Conservation (phyloP, 2,797 vertebrate genomes). For the Diglossa cyanea region DNA sequence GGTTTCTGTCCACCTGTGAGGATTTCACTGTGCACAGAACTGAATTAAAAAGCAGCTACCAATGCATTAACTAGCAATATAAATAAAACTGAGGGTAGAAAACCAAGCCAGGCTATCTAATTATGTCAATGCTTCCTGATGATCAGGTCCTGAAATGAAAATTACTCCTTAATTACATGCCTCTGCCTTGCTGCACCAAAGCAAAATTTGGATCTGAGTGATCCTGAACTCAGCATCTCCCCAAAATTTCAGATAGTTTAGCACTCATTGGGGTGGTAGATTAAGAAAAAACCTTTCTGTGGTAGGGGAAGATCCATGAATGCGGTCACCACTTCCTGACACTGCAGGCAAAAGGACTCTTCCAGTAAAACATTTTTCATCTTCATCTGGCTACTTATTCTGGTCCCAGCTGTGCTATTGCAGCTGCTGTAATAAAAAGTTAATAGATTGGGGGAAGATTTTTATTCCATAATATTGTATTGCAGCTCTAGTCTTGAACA, state of each 20-base stretch:
- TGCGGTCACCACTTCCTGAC: neutral
- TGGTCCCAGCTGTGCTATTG: conserved; percentile 21
- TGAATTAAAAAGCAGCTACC: neutral
- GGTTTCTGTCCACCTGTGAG: neutral
- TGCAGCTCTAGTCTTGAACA: neutral
- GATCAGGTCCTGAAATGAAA: neutral
- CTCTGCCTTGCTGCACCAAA: neutral
- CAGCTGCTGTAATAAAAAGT: conserved; percentile 17
- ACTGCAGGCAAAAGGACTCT: neutral
- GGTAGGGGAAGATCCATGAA: neutral
- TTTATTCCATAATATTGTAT: conserved; percentile 1
- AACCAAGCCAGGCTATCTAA: neutral
- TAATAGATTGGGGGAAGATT: neutral
- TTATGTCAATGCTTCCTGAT: neutral
- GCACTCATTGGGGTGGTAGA: neutral
- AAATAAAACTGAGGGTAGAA: neutral
- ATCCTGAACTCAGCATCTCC: neutral
- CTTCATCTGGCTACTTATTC: neutral
- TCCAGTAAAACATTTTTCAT: conserved; percentile 23
- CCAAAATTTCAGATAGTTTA: neutral
- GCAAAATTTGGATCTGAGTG: neutral
- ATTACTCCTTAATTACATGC: neutral
- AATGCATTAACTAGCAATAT: neutral
- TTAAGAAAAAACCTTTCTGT: neutral
- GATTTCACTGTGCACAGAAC: neutral